Conservation (phyloP, 2,888 invertebrate species). For the Acanthosoma haemorrhoidale region DNA sequence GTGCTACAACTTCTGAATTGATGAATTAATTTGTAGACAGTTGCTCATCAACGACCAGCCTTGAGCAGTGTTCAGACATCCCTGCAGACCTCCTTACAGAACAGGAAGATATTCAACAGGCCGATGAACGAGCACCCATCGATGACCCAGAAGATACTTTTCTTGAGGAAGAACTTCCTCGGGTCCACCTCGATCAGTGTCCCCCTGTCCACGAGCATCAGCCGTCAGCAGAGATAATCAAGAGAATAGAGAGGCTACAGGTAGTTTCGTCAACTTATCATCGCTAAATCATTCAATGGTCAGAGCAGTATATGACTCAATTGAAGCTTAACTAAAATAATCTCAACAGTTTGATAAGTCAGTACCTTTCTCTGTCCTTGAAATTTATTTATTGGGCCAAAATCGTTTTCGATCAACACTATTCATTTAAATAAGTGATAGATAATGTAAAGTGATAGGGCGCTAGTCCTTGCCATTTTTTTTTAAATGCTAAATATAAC, state of each 20-base stretch:
- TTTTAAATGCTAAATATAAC: background rate
- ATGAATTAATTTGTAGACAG: no score
- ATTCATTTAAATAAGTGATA: no score
- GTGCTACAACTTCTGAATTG: no score
- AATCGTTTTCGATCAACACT: background rate
- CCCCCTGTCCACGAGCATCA: background rate
- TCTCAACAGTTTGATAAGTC: background rate
- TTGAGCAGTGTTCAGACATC: background rate
- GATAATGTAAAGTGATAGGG: background rate
- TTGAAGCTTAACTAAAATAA: no score
- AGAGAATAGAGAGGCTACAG: conserved; percentile 21
- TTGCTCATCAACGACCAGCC: background rate
- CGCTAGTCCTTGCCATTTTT: background rate
- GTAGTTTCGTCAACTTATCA: no score
- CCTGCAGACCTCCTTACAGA: background rate
- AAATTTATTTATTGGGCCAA: background rate
- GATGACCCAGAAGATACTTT: background rate
- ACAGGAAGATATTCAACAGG: background rate
- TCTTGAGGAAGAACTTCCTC: background rate
- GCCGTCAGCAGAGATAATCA: conserved; percentile 1
- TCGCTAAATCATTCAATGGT: no score
- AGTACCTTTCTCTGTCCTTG: background rate
- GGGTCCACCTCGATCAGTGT: background rate
- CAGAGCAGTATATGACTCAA: no score
- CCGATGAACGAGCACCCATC: background rate